Base-by-base conservation (phyloP, 2,113 vertebrate species). In the Brachirus orientalis region DNA sequence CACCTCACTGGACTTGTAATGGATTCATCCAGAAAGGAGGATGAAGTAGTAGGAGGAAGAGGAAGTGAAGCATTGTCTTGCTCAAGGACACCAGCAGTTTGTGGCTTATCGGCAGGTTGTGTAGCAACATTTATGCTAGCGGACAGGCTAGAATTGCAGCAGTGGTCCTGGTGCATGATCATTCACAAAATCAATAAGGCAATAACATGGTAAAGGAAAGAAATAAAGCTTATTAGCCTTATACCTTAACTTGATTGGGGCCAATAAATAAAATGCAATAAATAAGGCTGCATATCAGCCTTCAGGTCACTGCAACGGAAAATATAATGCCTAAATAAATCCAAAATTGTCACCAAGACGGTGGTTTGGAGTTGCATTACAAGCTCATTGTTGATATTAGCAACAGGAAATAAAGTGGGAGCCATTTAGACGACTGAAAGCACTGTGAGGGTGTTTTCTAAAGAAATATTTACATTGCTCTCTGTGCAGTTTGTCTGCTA, bases 11-110 rank as follows among this genome's bases (percentile, higher is more conserved):
- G 35, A 17, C 22, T 41, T 43, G 10, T 13, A 19, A 18, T 68
- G 28, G 11, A 59, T 75, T 46, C 43, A 56, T 9, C 46, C 50
- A 50, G 45, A 45, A 38, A 17, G 20, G 53, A 33, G 45, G 43
- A 37, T 5, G n/a, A 33, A 1, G 36, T 11, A n/a, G 54, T 22
- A 63, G 62, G 55, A 63, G 75, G 59, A 63, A 62, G 72, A 28
- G 28, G 28, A 28, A 28, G 28, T 28, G 28, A 6, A 28, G 28
- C 28, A 28, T 28, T 28, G 28, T 28, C 28, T 28, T 28, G 3
- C 28, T 28, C 28, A 28, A 28, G 69, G 44, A 51, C 56, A 60
- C 51, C 8, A 38, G 46, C 57, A 50, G 68, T 28, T 28, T 28
- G 61, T 54, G 36, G 9, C 46, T n/a, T n/a, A n/a, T n/a, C n/a